Evolutionary conservation across 2,113 vertebrate genomes (phyloP).

Genomic region (Calidris pygmaea): DNA sequence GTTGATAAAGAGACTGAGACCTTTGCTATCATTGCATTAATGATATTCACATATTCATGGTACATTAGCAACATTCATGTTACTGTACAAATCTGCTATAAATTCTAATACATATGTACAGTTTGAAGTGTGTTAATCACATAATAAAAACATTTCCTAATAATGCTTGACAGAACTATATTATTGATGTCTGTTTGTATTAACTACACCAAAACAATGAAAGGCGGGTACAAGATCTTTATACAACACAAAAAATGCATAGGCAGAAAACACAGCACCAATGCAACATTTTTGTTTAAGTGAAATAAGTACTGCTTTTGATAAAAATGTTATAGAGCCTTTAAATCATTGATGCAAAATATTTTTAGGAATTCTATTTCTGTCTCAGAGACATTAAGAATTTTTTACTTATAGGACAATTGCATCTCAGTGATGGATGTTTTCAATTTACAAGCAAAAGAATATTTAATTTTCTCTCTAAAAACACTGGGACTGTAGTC

Average conservation of each 20-base stretch:
- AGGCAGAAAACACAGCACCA: neutral
- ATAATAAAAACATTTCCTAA: neutral
- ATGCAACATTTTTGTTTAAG: neutral
- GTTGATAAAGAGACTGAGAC: neutral
- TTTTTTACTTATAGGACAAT: neutral
- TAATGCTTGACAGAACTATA: neutral
- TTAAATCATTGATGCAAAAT: neutral
- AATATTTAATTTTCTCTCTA: neutral
- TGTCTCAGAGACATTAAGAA: neutral
- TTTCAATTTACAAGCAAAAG: neutral
- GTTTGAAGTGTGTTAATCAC: neutral
- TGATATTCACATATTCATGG: neutral
- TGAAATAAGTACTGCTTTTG: neutral
- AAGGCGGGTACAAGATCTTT: neutral
- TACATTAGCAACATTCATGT: neutral
- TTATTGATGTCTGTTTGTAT: neutral
- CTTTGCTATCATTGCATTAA: neutral
- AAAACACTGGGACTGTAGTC: neutral
- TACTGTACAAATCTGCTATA: neutral
- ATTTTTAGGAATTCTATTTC: neutral
- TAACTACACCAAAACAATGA: neutral
- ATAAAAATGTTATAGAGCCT: neutral
- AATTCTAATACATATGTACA: neutral
- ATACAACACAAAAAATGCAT: neutral
- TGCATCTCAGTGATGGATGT: rapidly evolving